A percentile compares a stretch with the other conserved stretches of the same genome.
Evolutionary conservation across 2,113 vertebrate genomes (phyloP).

Genomic region (Halcyon senegalensis): DNA sequence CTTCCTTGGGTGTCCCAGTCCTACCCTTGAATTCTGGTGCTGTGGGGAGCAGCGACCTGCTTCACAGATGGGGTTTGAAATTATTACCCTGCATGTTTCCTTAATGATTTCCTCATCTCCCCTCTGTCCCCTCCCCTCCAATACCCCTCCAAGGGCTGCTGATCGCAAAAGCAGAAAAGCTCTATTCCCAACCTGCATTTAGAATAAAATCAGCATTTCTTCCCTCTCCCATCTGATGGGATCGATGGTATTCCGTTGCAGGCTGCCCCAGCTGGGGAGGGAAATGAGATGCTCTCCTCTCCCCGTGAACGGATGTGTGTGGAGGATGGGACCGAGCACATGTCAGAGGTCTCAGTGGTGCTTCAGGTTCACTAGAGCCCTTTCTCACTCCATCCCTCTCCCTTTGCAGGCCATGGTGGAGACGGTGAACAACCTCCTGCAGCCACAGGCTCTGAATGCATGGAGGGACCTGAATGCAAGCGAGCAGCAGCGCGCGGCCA

Average conservation of each 20-base stretch:
- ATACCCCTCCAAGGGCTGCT: not conserved
- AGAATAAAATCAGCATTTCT: constrained; percentile 17
- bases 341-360: constrained; percentile 23
- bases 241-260: constrained; percentile 2
- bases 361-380: not conserved
- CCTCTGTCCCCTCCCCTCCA: not conserved
- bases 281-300: not conserved
- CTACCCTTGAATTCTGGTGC: not conserved
- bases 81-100: not conserved
- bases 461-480: constrained; percentile 90
- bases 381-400: constrained; percentile 21
- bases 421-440: constrained; percentile 97
- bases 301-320: not conserved
- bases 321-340: not conserved
- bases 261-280: not conserved
- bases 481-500: constrained; percentile 92
- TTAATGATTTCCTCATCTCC: not conserved
- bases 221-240: not conserved
- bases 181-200: not conserved
- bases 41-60: not conserved
- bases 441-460: constrained; percentile 88
- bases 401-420: constrained; percentile 94
- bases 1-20: not conserved
- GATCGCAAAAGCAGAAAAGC: not conserved
- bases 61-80: not conserved